phyloP scores from a whole-genome alignment of 2,888 invertebrate species.

The Stegophylla sp. region DNA sequence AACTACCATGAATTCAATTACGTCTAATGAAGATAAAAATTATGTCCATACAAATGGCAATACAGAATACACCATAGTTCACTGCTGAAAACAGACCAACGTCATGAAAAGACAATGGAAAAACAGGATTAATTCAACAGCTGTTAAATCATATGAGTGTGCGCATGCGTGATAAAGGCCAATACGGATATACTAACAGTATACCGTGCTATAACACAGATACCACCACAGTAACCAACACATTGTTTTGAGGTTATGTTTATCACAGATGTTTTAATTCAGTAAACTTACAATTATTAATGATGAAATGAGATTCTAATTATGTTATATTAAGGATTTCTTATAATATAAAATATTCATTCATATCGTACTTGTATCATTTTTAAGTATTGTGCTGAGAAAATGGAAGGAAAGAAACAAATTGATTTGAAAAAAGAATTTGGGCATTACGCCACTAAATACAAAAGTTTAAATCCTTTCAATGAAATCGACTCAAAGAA shows the following conservation, averaged over 20 bases:
- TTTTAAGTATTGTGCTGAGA: not conserved
- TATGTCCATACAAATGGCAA: not conserved
- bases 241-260: constrained; percentile 33
- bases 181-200: not conserved
- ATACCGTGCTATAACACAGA: not conserved
- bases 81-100: constrained; percentile 44
- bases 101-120: constrained; percentile 58
- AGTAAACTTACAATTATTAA: too few relatives aligned
- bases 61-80: not conserved
- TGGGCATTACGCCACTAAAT: constrained; percentile 52
- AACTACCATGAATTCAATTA: constrained; percentile 15
- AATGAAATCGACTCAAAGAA: constrained; percentile 56
- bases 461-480: constrained; percentile 54
- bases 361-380: not conserved
- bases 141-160: constrained; percentile 53
- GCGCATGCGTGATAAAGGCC: constrained; percentile 36
- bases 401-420: constrained; percentile 54
- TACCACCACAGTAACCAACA: constrained; percentile 2
- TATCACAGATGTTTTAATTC: too few relatives aligned
- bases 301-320: too few relatives aligned
- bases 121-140: constrained; percentile 56
- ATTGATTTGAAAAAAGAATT: constrained; percentile 56
- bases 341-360: too few relatives aligned
- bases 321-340: too few relatives aligned
- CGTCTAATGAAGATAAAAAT: not conserved